Evolutionary conservation across 2,113 vertebrate species (phyloP).

Genomic region (Clarias macrocephalus): DNA sequence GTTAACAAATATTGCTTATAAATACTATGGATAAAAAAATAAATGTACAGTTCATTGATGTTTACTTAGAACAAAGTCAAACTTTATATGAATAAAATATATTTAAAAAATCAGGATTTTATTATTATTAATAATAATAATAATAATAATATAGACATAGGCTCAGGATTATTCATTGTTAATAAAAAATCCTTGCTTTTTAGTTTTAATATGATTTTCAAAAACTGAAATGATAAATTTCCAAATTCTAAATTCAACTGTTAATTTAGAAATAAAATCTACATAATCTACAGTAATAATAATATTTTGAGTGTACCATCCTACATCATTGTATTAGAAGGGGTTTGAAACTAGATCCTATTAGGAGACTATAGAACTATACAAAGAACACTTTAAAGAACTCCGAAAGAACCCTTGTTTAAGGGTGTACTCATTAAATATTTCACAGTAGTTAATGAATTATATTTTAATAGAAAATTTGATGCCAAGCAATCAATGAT

Average conservation of each 20-base stretch:
- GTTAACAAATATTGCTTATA: not conserved
- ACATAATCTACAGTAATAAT: not conserved
- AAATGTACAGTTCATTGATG: not conserved
- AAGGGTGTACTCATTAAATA: not conserved
- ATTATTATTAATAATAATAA: not conserved
- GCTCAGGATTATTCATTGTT: not conserved
- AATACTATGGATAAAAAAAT: not conserved
- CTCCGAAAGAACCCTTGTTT: not conserved
- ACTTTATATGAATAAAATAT: not conserved
- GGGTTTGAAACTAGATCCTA: not conserved
- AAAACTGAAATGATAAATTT: not conserved
- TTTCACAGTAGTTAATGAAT: not conserved
- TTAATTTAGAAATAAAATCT: not conserved
- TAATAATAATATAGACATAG: not conserved
- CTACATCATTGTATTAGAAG: not conserved
- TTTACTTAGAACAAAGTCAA: not conserved
- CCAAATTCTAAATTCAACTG: not conserved
- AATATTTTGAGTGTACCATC: not conserved
- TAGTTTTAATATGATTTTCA: not conserved
- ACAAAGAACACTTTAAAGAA: not conserved
- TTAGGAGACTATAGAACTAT: not conserved
- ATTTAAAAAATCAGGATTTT: not conserved
- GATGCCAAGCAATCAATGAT: not conserved
- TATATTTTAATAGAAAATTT: not conserved
- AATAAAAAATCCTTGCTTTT: not conserved